Percentiles rank a stretch among this genome's conserved stretches.
Evolutionary conservation across 2,113 vertebrate species (phyloP).

Genomic region (Eublepharis macularius): DNA sequence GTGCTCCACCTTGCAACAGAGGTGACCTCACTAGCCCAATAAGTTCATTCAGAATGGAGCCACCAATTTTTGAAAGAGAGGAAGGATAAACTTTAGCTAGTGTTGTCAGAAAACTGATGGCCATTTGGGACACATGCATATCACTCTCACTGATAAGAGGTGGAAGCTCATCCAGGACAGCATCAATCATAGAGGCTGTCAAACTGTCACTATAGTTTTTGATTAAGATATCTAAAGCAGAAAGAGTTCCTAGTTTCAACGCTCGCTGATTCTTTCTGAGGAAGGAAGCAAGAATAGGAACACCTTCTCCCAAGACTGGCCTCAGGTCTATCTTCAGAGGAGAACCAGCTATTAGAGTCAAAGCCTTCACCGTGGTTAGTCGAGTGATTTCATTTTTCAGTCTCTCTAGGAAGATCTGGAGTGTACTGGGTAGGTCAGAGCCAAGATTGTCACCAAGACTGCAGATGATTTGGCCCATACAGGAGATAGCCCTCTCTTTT

Average conservation of each 20-base stretch:
- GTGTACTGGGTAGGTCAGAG: conserved; percentile 89
- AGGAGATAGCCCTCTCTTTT: conserved; percentile 97
- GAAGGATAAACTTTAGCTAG: conserved; percentile 95
- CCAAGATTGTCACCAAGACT: conserved; percentile 95
- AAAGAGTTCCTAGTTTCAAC: conserved; percentile 94
- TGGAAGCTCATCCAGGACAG: conserved; percentile 95
- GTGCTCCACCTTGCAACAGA: conserved; percentile 94
- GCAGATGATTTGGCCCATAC: conserved; percentile 99
- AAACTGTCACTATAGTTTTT: conserved; percentile 96
- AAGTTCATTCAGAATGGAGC: conserved; percentile 94
- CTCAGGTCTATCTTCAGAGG: conserved; percentile 93
- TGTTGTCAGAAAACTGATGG: conserved; percentile 96
- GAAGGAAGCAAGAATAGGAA: conserved; percentile 98
- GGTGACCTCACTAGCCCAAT: conserved; percentile 94
- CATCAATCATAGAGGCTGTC: conserved; percentile 96
- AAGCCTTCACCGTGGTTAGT: conserved; percentile 93
- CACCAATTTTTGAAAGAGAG: conserved; percentile 94
- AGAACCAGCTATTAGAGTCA: conserved; percentile 95
- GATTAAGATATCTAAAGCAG: conserved; percentile 93
- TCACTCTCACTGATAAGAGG: conserved; percentile 97
- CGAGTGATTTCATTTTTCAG: conserved; percentile 98
- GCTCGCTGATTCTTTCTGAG: conserved; percentile 97
- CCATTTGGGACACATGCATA: conserved; percentile 99
- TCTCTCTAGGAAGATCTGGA: conserved; percentile 96
- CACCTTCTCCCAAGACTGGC: conserved; percentile 91